These are phyloP conservation scores for Hemitrygon akajei DNA, from an alignment of 2,797 vertebrate genomes.

Conservation along the genomic window DNA sequence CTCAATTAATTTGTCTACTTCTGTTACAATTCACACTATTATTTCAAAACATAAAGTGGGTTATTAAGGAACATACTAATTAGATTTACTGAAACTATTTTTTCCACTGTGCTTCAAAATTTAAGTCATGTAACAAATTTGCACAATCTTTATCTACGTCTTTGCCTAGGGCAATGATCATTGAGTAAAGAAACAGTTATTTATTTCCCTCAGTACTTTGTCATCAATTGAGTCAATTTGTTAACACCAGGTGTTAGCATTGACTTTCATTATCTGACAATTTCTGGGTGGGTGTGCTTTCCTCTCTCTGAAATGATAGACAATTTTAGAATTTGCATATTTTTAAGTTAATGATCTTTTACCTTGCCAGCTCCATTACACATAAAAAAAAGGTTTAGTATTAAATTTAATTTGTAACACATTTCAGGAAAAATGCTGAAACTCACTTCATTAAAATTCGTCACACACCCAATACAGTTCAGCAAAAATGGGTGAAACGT, in stretches of 20 bases:
- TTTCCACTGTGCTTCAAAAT: too few species aligned
- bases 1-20: not conserved
- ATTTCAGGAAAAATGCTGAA: not conserved
- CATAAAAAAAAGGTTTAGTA: not conserved
- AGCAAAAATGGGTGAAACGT: not conserved
- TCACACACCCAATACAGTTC: too few species aligned
- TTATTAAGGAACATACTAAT: not conserved
- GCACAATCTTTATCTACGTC: too few species aligned
- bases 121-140: too few species aligned
- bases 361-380: not conserved
- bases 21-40: not conserved
- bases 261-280: not conserved
- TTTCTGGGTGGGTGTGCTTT: not conserved
- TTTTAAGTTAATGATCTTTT: not conserved
- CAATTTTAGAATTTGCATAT: not conserved
- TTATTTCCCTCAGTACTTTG: not conserved
- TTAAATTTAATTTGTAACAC: slow-evolving; percentile 1
- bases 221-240: not conserved
- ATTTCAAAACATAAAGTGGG: not conserved
- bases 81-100: not conserved
- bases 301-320: too few species aligned
- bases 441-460: not conserved
- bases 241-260: not conserved
- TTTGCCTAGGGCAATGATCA: not conserved
- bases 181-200: not conserved